These are phyloP conservation scores for Chymomyza costata DNA, from an alignment of 1,140 invertebrate species.

Conservation along the genomic window DNA sequence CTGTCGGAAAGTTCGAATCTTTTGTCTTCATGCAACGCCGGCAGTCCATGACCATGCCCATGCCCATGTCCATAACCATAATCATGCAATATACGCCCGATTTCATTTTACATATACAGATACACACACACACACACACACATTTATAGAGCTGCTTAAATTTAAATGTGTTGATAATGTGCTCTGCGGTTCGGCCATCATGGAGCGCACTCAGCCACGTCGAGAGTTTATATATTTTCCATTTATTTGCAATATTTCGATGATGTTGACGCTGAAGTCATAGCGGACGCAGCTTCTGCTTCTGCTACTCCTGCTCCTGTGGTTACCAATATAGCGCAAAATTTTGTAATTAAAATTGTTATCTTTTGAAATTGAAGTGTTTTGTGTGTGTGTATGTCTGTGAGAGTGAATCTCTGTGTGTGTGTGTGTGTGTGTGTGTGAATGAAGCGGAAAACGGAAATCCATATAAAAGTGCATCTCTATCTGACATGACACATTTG, in stretches of 20 bases:
- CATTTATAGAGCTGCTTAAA: too few species aligned
- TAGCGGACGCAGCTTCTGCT: too few species aligned
- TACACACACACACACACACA: too few species aligned
- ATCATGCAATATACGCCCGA: too few species aligned
- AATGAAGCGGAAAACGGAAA: constrained; percentile 24
- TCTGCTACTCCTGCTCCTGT: neutral
- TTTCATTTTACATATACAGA: neutral
- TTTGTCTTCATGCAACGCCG: neutral
- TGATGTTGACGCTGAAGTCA: too few species aligned
- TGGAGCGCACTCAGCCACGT: too few species aligned
- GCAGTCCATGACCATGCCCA: constrained; percentile 2
- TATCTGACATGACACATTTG: constrained; percentile 44
- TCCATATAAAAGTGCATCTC: constrained; percentile 47
- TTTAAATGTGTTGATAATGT: too few species aligned
- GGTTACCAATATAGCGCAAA: constrained; percentile 38
- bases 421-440: constrained; percentile 6
- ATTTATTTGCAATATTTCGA: too few species aligned
- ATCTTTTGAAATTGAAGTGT: constrained; percentile 43
- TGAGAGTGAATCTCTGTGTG: neutral
- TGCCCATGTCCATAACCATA: too few species aligned
- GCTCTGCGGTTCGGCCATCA: too few species aligned
- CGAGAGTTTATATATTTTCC: too few species aligned
- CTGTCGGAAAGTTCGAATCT: constrained; percentile 23
- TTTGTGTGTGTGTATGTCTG: constrained; percentile 3
- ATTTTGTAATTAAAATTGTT: constrained; percentile 60